These are phyloP conservation scores for Cyclina sinensis DNA, from an alignment of 1,140 invertebrate species.

Conservation along the genomic window DNA sequence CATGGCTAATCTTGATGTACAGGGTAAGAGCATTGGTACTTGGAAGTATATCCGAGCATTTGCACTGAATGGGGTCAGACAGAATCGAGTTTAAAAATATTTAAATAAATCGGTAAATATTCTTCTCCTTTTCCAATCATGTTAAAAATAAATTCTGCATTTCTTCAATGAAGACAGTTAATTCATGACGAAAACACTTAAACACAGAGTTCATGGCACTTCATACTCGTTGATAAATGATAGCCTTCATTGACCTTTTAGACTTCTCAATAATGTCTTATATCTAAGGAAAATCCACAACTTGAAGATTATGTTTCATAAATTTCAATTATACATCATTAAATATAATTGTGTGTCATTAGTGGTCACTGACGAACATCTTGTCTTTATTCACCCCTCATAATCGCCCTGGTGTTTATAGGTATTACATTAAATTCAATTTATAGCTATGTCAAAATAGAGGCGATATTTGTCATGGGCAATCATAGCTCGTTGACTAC, in stretches of 20 bases:
- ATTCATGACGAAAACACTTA: too few species aligned
- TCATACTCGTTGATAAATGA: not conserved
- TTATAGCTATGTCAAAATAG: not conserved
- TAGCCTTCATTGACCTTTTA: not conserved
- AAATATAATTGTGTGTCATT: slow-evolving; percentile 25
- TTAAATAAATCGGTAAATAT: too few species aligned
- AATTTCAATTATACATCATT: slow-evolving; percentile 34
- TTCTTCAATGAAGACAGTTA: too few species aligned
- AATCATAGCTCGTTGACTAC: slow-evolving; percentile 38
- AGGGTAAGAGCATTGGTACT: too few species aligned
- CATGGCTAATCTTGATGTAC: too few species aligned
- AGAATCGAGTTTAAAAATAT: too few species aligned
- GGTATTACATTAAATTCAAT: slow-evolving; percentile 30
- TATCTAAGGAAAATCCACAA: not conserved
- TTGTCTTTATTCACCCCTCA: not conserved
- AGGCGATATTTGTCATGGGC: not conserved
- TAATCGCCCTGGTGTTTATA: not conserved
- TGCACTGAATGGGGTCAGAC: too few species aligned
- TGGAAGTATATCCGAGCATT: too few species aligned
- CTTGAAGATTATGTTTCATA: slow-evolving; percentile 46
- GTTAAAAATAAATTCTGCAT: too few species aligned
- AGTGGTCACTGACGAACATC: not conserved
- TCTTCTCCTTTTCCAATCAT: too few species aligned
- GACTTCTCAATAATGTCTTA: not conserved
- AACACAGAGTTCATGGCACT: too few species aligned